These are phyloP conservation scores for Capitella teleta DNA, from an alignment of 1,140 invertebrate species.

Conservation along the genomic window DNA sequence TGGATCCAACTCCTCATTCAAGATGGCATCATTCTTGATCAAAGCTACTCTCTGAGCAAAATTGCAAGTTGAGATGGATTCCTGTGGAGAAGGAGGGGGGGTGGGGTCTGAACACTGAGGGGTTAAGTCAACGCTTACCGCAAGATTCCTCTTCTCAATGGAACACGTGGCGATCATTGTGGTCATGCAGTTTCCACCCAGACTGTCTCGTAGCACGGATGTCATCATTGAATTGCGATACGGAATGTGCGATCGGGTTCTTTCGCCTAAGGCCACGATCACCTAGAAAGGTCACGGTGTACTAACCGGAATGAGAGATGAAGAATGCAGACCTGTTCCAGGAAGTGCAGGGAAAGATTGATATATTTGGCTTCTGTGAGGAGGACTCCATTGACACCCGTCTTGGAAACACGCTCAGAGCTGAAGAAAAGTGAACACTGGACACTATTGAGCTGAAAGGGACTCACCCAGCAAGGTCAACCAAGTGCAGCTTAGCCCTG, in stretches of 20 bases:
- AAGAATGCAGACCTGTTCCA: constrained; percentile 55
- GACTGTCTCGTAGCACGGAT: constrained; percentile 52
- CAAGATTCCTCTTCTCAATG: constrained; percentile 46
- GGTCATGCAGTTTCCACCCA: constrained; percentile 57
- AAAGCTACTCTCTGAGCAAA: constrained; percentile 56
- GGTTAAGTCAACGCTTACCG: constrained; percentile 25
- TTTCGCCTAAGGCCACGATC: constrained; percentile 52
- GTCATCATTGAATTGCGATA: constrained; percentile 58
- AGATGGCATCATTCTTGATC: constrained; percentile 49
- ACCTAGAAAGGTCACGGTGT: constrained; percentile 22
- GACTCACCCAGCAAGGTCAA: constrained; percentile 54
- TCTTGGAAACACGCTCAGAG: constrained; percentile 42
- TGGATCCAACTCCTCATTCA: constrained; percentile 49
- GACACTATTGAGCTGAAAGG: background rate
- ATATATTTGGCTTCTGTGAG: constrained; percentile 55
- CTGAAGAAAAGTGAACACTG: constrained; percentile 18
- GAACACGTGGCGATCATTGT: constrained; percentile 56
- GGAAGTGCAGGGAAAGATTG: constrained; percentile 55
- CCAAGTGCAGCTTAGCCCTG: constrained; percentile 53
- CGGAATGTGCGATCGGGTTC: constrained; percentile 50
- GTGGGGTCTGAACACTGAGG: background rate
- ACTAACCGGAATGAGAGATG: background rate
- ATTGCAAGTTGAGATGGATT: constrained; percentile 56
- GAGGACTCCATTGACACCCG: constrained; percentile 45
- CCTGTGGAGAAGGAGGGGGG: constrained; percentile 23